Evolutionary conservation across 2,888 invertebrate species (phyloP).

Genomic region (Phragmatobia fuliginosa): DNA sequence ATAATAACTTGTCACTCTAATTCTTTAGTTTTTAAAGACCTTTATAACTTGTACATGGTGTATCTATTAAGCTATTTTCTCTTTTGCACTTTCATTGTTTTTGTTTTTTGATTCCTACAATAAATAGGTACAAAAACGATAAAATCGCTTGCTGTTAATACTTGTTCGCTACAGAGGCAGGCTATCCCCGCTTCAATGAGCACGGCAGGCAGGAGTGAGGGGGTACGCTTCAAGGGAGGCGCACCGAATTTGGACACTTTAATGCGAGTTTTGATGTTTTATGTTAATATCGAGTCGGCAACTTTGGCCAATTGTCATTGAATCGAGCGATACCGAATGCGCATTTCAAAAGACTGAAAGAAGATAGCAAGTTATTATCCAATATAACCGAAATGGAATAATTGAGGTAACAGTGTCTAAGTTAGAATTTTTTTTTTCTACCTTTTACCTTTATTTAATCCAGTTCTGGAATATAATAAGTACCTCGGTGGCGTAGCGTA

Average conservation of each 20-base stretch:
- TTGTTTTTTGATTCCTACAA: neutral
- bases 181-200: constrained; percentile 65
- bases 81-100: neutral
- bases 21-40: too few species aligned
- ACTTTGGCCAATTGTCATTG: constrained; percentile 75
- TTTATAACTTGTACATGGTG: neutral
- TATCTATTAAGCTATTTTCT: neutral
- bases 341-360: constrained; percentile 25
- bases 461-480: too few species aligned
- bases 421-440: too few species aligned
- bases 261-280: constrained; percentile 86
- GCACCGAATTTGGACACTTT: constrained; percentile 80
- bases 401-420: constrained; percentile 22
- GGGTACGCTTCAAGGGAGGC: constrained; percentile 70
- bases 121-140: neutral
- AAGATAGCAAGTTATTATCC: constrained; percentile 58
- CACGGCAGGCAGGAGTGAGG: constrained; percentile 63
- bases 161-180: constrained; percentile 49
- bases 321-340: constrained; percentile 55
- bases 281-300: constrained; percentile 79
- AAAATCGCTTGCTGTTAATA: constrained; percentile 31
- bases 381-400: constrained; percentile 40
- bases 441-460: too few species aligned
- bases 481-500: too few species aligned
- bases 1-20: too few species aligned